Conservation (phyloP, 2,113 vertebrate genomes). For the Chamaea fasciata region DNA sequence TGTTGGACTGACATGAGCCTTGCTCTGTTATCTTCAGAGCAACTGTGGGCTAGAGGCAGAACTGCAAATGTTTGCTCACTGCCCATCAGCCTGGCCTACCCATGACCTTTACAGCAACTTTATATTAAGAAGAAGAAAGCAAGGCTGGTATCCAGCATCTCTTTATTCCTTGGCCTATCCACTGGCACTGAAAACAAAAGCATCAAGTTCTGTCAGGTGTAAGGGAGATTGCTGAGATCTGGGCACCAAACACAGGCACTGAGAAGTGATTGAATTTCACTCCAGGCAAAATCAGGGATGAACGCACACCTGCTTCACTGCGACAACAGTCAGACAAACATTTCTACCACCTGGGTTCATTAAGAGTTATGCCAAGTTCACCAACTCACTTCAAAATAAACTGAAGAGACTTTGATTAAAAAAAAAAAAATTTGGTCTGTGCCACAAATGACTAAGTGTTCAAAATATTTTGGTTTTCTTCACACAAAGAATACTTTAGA, state of each 20-base stretch:
- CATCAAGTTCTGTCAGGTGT: neutral
- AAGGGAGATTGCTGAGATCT: neutral
- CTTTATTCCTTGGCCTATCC: neutral
- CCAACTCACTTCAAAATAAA: neutral
- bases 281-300: neutral
- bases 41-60: neutral
- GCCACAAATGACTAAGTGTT: neutral
- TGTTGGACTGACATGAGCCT: neutral
- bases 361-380: neutral
- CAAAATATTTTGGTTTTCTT: neutral
- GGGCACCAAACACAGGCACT: neutral
- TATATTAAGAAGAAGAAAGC: neutral
- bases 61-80: neutral
- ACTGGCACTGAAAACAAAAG: neutral
- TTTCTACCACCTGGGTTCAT: neutral
- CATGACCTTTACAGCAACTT: neutral
- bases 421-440: neutral
- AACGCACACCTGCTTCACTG: neutral
- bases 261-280: neutral
- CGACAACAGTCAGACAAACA: neutral
- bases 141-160: neutral
- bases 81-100: neutral
- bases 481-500: neutral
- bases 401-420: neutral
- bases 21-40: neutral